Base-by-base conservation (phyloP, 2,797 vertebrate species). In the Kryptopterus vitreolus region DNA sequence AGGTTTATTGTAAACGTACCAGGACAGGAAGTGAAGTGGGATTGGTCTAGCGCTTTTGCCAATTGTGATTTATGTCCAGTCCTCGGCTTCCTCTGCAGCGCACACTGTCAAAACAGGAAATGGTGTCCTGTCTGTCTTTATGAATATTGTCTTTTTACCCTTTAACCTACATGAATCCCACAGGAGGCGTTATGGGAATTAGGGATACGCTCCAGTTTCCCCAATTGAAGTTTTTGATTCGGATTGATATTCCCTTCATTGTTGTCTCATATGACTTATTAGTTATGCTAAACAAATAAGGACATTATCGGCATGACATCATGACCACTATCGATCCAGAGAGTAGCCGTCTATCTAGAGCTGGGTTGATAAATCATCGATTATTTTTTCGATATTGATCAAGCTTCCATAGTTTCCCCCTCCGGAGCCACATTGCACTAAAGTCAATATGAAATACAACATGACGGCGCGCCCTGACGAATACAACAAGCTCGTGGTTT, bases 91-190 rank as follows among this genome's bases (percentile, higher is more conserved):
- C 29, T 55, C 52, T 69, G 48, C 33, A 65, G 75, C 81, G 50
- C 62, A 76, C 80, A 50, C 71, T 76, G 62, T 35, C 70, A 55
- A 26, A 70, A 84, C 78, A 81, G 80, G 76, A 87, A 84, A 77
- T 43, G 20, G 63, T 29, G 63, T 61, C 59, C 29, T 59, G 18
- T 76, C 62, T 76, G 24, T 66, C 15, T 26, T 11, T 50, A 20
- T 76, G 77, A 78, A 61, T 62, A 52, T 26, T 46, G 77, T 70
- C 66, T 68, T 78, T 50, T 38, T 76, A 62, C 8, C 20, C 50
- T 31, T 68, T 59, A 35, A 77, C 61, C 72, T 57, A 71, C 63
- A 71, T 33, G 10, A 13, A 52, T 2, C 29, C 62, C 43, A 52
- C 59, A 33, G 69, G 38, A 57, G 69, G 11, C 53, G 26, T 69